Evolutionary conservation across 2,797 vertebrate genomes (phyloP).

Genomic region (Microctenopoma steveboyesi): DNA sequence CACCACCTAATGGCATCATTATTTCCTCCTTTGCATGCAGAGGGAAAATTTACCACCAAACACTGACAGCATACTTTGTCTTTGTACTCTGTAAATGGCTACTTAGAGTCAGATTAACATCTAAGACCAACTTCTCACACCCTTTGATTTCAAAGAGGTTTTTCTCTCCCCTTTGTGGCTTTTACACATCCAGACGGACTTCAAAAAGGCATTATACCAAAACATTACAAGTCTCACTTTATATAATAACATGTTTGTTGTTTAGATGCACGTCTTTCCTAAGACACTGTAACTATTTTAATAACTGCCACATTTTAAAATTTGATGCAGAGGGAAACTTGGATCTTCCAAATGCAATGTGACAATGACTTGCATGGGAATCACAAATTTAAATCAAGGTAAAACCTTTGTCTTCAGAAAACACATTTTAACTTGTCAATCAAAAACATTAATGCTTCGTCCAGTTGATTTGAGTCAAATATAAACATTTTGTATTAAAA

Average conservation of each 20-base stretch:
- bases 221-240: conserved; percentile 40
- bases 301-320: conserved; percentile 19
- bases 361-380: conserved; percentile 24
- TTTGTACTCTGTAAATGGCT: conserved; percentile 73
- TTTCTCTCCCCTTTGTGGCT: conserved; percentile 28
- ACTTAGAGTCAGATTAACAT: conserved; percentile 74
- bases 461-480: conserved; percentile 1
- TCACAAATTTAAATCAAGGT: conserved; percentile 16
- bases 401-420: background rate
- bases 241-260: conserved; percentile 53
- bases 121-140: conserved; percentile 55
- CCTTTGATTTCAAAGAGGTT: conserved; percentile 57
- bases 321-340: conserved; percentile 24
- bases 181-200: conserved; percentile 46
- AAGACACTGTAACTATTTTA: conserved; percentile 38
- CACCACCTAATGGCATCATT: conserved; percentile 74
- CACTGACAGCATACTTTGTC: conserved; percentile 54
- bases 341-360: conserved; percentile 35
- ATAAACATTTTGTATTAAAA: conserved; percentile 6
- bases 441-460: conserved; percentile 1
- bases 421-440: background rate
- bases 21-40: conserved; percentile 66
- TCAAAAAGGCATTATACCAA: conserved; percentile 37
- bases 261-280: conserved; percentile 44
- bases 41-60: conserved; percentile 52